Evolutionary conservation across 2,888 invertebrate genomes (phyloP), one percentile per base, ranked within the genome.

Genomic region (Pristionchus mayeri): DNA sequence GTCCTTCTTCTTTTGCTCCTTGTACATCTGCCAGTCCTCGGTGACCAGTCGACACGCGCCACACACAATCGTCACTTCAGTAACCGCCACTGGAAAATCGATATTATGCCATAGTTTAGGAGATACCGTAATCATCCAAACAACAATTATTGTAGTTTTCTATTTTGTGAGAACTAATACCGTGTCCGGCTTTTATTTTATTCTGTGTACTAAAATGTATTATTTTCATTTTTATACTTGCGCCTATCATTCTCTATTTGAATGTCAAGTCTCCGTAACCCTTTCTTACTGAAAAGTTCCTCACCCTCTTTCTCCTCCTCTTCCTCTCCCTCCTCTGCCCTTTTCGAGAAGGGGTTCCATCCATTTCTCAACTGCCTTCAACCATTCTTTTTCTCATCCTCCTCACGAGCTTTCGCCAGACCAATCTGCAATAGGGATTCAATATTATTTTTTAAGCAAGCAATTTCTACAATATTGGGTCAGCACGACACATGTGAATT

Each of bases 361-460:
- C 67, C 67, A 71, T 34, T 71, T 71, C 67, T 71, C 67, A 37
- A 71, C 40, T n/a, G 9, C 13, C 67, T 24, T 27, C 67, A 37
- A 71, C 67, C 67, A 71, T 13, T 71, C 67, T 24, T 24, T 40
- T 71, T 71, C n/a, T 18, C 67, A 9, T 71, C 67, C 2, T 21
- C 40, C 67, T n/a, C n/a, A n/a, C n/a, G n/a, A n/a, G n/a, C n/a
- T n/a, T n/a, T n/a, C n/a, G n/a, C n/a, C n/a, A n/a, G n/a, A n/a
- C n/a, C n/a, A n/a, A n/a, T n/a, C n/a, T n/a, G n/a, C n/a, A n/a
- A n/a, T n/a, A n/a, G n/a, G n/a, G n/a, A n/a, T n/a, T n/a, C n/a
- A n/a, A n/a, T n/a, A n/a, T n/a, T n/a, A n/a, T n/a, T n/a, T n/a
- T n/a, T n/a, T n/a, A n/a, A n/a, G n/a, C n/a, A n/a, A n/a, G n/a